Conservation (phyloP, 2,888 invertebrate genomes). For the Lampropteryx suffumata region DNA sequence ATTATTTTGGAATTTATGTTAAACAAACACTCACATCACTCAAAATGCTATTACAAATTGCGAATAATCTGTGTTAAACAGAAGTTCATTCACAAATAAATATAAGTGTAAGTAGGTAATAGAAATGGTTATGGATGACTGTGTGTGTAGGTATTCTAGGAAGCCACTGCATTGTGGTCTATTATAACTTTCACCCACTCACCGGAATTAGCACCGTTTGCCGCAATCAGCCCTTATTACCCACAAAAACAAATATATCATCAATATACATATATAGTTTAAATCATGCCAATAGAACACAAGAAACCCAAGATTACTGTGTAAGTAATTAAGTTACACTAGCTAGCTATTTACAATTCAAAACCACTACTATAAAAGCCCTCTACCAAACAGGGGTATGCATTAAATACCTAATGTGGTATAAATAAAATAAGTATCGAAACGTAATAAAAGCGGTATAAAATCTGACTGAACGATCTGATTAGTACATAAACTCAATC, state of each 20-base stretch:
- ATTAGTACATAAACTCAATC: conserved; percentile 35
- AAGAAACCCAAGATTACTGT: conserved; percentile 19
- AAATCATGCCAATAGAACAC: conserved; percentile 42
- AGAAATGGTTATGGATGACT: conserved; percentile 46
- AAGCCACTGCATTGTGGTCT: too few species aligned
- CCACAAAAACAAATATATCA: conserved; percentile 67
- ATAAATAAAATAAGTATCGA: conserved; percentile 35
- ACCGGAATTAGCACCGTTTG: conserved; percentile 68
- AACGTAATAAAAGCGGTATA: conserved; percentile 34
- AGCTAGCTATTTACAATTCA: conserved; percentile 22
- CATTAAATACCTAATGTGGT: conserved; percentile 30
- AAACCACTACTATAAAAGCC: conserved; percentile 30
- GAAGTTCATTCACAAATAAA: conserved; percentile 55
- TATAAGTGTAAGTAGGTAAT: conserved; percentile 25
- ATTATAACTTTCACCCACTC: conserved; percentile 65
- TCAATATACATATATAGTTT: conserved; percentile 51
- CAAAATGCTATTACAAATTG: conserved; percentile 17
- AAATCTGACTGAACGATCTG: conserved; percentile 36
- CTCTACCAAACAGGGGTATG: conserved; percentile 35
- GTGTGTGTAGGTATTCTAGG: too few species aligned
- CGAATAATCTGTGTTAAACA: conserved; percentile 44
- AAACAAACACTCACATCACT: conserved; percentile 18
- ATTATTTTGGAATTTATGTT: not conserved
- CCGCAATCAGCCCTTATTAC: conserved; percentile 69
- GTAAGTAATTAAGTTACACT: too few species aligned